Conservation (phyloP, 2,888 invertebrate species). For the Chesias legatella region DNA sequence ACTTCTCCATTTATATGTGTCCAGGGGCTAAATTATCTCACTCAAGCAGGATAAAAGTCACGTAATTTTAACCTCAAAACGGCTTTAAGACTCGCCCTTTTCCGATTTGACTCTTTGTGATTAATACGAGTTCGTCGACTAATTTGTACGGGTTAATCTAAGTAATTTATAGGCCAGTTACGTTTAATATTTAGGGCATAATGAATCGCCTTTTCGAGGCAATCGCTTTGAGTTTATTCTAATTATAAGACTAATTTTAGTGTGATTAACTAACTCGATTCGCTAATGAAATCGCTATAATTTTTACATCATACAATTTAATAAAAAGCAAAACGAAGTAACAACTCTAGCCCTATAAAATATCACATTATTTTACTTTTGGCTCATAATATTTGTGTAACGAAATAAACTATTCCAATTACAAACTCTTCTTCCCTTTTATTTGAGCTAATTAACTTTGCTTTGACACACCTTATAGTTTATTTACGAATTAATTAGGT, state of each 20-base stretch:
- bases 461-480: slow-evolving; percentile 8
- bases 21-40: slow-evolving; percentile 3
- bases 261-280: too few species aligned
- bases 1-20: neutral
- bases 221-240: slow-evolving; percentile 7
- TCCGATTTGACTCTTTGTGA: slow-evolving; percentile 49
- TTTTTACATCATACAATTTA: too few species aligned
- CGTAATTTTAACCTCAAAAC: neutral
- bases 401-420: too few species aligned
- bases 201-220: slow-evolving; percentile 31
- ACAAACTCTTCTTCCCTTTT: too few species aligned
- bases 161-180: slow-evolving; percentile 43
- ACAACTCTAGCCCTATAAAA: too few species aligned
- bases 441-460: slow-evolving; percentile 1
- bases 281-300: too few species aligned
- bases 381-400: too few species aligned
- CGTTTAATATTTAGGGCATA: slow-evolving; percentile 40
- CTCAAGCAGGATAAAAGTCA: too few species aligned
- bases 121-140: slow-evolving; percentile 46
- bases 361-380: too few species aligned
- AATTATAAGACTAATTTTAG: too few species aligned
- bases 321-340: too few species aligned
- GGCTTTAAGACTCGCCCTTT: slow-evolving; percentile 19
- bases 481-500: slow-evolving; percentile 11
- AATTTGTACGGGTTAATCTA: slow-evolving; percentile 41